Evolutionary conservation across 1,140 invertebrate genomes (phyloP), one percentile per base, ranked within the genome.

Genomic region (Aphelinus certus): DNA sequence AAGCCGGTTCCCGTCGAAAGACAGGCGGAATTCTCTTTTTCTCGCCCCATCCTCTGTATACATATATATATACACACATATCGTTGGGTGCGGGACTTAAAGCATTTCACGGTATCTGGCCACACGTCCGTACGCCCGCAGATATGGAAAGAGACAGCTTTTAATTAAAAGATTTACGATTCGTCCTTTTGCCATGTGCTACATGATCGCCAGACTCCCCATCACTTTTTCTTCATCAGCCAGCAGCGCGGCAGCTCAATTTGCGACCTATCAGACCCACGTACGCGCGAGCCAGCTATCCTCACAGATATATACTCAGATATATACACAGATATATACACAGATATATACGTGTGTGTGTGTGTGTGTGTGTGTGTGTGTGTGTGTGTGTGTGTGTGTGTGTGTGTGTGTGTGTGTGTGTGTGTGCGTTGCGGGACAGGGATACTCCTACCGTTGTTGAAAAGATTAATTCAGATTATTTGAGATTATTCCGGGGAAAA

Each of bases 151-250:
- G 65, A 73, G 80, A 79, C 76, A 76, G 76, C 80, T 80, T 81
- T 82, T 81, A 84, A 84, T 83, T 82, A 82, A 81, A 82, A 81
- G 80, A 83, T 83, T 80, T 77, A 79, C 72, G 79, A 79, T 79
- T 82, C 57, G 6, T 49, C 45, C 48, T 48, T 56, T 55, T 53
- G 55, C 7, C 51, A 5, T 3, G 61, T 53, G 43, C 10, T 47
- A 42, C 45, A 49, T 48, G 45, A n/a, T 6, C 47, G 4, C 62
- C 61, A 4, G 49, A 10, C 45, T 9, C 42, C 3, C 49, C 57
- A 47, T n/a, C 51, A 26, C 26, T 26, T 26, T 26, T 56, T 64
- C 57, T 64, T 71, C 61, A 64, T 57, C 43, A 7, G 51, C 51
- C 56, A 3, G 7, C 51, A 46, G 42, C n/a, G 2, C 6, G 53